Evolutionary conservation across 2,113 vertebrate genomes (phyloP).

Genomic region (Sceloporus undulatus): DNA sequence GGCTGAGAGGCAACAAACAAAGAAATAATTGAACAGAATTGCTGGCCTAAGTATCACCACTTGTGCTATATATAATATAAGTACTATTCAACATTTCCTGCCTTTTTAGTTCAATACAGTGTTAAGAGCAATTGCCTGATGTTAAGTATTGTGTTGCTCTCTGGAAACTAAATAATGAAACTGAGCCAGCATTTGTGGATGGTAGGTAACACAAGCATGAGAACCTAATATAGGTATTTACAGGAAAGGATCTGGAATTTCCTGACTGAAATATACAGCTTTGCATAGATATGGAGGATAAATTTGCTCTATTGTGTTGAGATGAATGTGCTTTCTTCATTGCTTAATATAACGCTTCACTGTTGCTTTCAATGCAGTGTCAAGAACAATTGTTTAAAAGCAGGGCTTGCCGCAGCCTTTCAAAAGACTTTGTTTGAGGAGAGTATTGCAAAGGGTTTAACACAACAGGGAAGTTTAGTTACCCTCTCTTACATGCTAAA

Average conservation of each 20-base stretch:
- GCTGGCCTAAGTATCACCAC: slow-evolving; percentile 34
- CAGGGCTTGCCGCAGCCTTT: slow-evolving; percentile 53
- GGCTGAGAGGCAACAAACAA: too few relatives aligned
- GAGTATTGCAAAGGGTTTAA: slow-evolving; percentile 32
- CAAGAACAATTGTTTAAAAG: slow-evolving; percentile 70
- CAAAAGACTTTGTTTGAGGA: slow-evolving; percentile 59
- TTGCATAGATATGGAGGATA: slow-evolving; percentile 73
- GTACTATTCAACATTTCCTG: slow-evolving; percentile 44
- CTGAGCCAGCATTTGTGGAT: slow-evolving; percentile 62
- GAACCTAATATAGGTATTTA: slow-evolving; percentile 62
- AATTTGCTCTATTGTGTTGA: slow-evolving; percentile 78
- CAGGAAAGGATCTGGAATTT: slow-evolving; percentile 76
- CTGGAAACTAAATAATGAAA: slow-evolving; percentile 62
- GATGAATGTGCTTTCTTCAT: slow-evolving; percentile 69
- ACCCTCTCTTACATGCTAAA: neutral
- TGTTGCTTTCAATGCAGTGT: slow-evolving; percentile 78
- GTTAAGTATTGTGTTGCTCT: slow-evolving; percentile 50
- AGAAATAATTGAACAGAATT: neutral
- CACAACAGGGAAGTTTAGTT: neutral
- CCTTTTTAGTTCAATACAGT: neutral
- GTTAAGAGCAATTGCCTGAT: slow-evolving; percentile 49
- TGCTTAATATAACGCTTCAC: slow-evolving; percentile 73
- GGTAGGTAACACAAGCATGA: slow-evolving; percentile 63
- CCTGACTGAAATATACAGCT: slow-evolving; percentile 75
- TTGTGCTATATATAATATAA: slow-evolving; percentile 24